These are phyloP conservation scores for Alloplasta piceator DNA, from an alignment of 2,888 invertebrate species.

Conservation along the genomic window DNA sequence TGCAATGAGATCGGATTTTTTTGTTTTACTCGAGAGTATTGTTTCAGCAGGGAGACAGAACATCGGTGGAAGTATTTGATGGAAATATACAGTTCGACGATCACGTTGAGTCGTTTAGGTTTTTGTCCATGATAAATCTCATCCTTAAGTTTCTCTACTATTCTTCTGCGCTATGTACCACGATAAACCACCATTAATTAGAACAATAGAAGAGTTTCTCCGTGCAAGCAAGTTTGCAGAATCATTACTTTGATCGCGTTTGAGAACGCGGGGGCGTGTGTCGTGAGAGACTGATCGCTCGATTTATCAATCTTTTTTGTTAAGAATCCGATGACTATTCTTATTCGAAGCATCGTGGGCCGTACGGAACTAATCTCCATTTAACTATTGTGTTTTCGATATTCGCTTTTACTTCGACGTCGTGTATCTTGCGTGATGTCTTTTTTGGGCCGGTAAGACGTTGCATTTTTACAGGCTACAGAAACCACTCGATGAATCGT, in stretches of 20 bases:
- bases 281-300: slow-evolving; percentile 60
- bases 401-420: neutral
- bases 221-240: slow-evolving; percentile 45
- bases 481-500: neutral
- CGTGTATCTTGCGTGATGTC: slow-evolving; percentile 1
- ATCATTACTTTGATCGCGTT: slow-evolving; percentile 55
- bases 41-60: slow-evolving; percentile 22
- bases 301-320: slow-evolving; percentile 61
- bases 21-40: slow-evolving; percentile 5
- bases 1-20: slow-evolving; percentile 36
- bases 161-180: slow-evolving; percentile 31
- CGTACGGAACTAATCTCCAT: slow-evolving; percentile 5
- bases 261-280: slow-evolving; percentile 57
- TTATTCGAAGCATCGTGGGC: slow-evolving; percentile 16
- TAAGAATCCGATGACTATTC: slow-evolving; percentile 56
- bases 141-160: slow-evolving; percentile 39
- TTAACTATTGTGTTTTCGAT: slow-evolving; percentile 4
- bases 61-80: slow-evolving; percentile 27
- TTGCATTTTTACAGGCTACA: slow-evolving; percentile 10
- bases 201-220: slow-evolving; percentile 59
- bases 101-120: neutral
- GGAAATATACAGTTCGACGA: slow-evolving; percentile 28
- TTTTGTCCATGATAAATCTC: slow-evolving; percentile 54
- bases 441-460: neutral
- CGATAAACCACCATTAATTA: slow-evolving; percentile 64